phyloP scores from a whole-genome alignment of 2,888 invertebrate genomes.

The Amphipyra berbera region DNA sequence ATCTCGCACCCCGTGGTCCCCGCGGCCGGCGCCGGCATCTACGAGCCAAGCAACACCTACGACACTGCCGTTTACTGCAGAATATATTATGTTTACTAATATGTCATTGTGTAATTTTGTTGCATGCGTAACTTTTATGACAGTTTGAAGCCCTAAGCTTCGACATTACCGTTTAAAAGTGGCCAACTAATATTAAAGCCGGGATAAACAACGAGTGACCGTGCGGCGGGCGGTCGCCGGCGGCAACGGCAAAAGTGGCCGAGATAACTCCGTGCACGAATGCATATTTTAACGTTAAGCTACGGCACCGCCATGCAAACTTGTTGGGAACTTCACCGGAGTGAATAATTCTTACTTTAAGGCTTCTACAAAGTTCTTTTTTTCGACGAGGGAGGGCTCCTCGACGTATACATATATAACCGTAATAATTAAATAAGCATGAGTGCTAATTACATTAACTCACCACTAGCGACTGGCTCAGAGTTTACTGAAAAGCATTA shows the following conservation, averaged over 20 bases:
- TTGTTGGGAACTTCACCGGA: conserved; percentile 81
- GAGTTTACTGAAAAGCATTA: conserved; percentile 1
- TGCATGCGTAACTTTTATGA: conserved; percentile 55
- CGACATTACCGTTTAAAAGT: conserved; percentile 61
- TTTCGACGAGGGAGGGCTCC: conserved; percentile 49
- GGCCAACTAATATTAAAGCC: conserved; percentile 75
- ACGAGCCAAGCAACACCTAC: conserved; percentile 20
- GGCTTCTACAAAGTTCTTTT: conserved; percentile 67
- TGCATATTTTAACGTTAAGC: conserved; percentile 87
- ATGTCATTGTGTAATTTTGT: conserved; percentile 33
- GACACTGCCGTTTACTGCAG: conserved; percentile 13
- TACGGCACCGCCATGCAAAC: conserved; percentile 80
- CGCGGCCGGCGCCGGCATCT: conserved; percentile 45
- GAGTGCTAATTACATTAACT: conserved; percentile 28
- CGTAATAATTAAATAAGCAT: conserved; percentile 23
- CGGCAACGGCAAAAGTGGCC: conserved; percentile 79
- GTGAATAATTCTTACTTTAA: conserved; percentile 83
- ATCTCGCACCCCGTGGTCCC: conserved; percentile 75
- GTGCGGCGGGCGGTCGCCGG: conserved; percentile 66
- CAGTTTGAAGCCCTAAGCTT: conserved; percentile 53
- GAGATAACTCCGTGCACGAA: conserved; percentile 83
- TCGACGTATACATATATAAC: conserved; percentile 44
- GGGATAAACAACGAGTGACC: conserved; percentile 82
- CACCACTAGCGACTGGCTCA: conserved; percentile 15
- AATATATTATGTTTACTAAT: conserved; percentile 2